phyloP scores from a whole-genome alignment of 2,888 invertebrate genomes.

The Chesias legatella region DNA sequence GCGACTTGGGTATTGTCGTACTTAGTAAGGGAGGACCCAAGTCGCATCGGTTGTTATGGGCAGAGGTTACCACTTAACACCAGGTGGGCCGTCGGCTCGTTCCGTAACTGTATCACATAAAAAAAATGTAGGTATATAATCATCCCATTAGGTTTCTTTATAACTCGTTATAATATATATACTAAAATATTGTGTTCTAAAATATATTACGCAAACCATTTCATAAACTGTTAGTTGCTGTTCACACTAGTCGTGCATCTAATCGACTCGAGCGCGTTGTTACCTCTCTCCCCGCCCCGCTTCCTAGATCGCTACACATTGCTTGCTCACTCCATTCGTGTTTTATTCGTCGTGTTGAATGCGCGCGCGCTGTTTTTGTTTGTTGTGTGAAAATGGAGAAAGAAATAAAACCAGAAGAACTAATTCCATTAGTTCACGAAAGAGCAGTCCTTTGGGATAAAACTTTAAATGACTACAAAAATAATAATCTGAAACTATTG shows the following conservation, averaged over 20 bases:
- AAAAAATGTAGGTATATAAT: too few relatives aligned
- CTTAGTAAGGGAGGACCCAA: too few relatives aligned
- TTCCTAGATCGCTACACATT: slow-evolving; percentile 10
- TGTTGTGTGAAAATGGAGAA: slow-evolving; percentile 11
- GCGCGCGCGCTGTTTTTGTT: slow-evolving; percentile 11
- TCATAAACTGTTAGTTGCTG: slow-evolving; percentile 9
- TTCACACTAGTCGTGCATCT: slow-evolving; percentile 10
- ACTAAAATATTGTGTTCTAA: too few relatives aligned
- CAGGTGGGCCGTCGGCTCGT: too few relatives aligned
- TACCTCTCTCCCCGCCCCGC: slow-evolving; percentile 11
- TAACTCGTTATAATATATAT: too few relatives aligned
- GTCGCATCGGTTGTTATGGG: too few relatives aligned
- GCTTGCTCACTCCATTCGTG: slow-evolving; percentile 11
- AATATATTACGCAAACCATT: too few relatives aligned
- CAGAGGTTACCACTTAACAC: too few relatives aligned
- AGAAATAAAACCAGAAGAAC: slow-evolving; percentile 10
- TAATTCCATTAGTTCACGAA: too few relatives aligned
- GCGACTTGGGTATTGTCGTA: too few relatives aligned
- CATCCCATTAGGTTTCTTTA: too few relatives aligned
- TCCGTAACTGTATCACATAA: too few relatives aligned
- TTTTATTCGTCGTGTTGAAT: slow-evolving; percentile 10
- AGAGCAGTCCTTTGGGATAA: slow-evolving; percentile 14
- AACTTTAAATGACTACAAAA: slow-evolving; percentile 12
- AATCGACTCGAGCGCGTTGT: slow-evolving; percentile 10
- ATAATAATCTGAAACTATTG: slow-evolving; percentile 11